These are phyloP conservation scores for Aporophyla lueneburgensis DNA, from an alignment of 2,888 invertebrate species.

Conservation along the genomic window DNA sequence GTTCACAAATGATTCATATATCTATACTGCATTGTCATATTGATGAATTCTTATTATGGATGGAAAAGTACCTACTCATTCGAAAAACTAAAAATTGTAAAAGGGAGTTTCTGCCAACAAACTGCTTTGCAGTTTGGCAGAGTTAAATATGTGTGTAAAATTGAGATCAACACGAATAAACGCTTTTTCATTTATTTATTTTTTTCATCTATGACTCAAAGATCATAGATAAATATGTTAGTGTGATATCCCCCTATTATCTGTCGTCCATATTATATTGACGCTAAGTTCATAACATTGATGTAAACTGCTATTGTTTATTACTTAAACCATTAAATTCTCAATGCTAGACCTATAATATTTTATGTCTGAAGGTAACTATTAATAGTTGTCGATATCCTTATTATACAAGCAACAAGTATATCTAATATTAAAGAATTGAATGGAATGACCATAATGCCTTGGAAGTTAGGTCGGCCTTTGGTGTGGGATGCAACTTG, in stretches of 20 bases:
- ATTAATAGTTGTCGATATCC: slow-evolving; percentile 14
- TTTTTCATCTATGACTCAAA: background rate
- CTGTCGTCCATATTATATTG: background rate
- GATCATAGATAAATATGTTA: slow-evolving; percentile 1
- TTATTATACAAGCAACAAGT: background rate
- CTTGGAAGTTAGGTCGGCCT: too few species aligned
- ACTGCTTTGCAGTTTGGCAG: too few species aligned
- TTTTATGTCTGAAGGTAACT: slow-evolving; percentile 14
- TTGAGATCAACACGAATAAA: too few species aligned
- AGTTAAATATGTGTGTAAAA: too few species aligned
- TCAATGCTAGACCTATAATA: background rate
- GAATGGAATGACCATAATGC: too few species aligned
- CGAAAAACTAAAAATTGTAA: too few species aligned
- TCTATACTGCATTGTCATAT: background rate
- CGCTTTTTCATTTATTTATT: too few species aligned
- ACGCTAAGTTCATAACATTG: background rate
- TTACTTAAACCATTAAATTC: background rate
- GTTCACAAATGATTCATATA: background rate
- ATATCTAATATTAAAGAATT: background rate
- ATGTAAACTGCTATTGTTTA: background rate
- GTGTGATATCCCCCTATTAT: background rate
- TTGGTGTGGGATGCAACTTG: too few species aligned
- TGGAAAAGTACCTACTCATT: too few species aligned
- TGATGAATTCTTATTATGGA: too few species aligned
- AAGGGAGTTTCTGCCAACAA: too few species aligned